Percentiles rank a stretch among this genome's conserved stretches.
Evolutionary conservation across 2,113 vertebrate species (phyloP).

Genomic region (Nibea coibor): DNA sequence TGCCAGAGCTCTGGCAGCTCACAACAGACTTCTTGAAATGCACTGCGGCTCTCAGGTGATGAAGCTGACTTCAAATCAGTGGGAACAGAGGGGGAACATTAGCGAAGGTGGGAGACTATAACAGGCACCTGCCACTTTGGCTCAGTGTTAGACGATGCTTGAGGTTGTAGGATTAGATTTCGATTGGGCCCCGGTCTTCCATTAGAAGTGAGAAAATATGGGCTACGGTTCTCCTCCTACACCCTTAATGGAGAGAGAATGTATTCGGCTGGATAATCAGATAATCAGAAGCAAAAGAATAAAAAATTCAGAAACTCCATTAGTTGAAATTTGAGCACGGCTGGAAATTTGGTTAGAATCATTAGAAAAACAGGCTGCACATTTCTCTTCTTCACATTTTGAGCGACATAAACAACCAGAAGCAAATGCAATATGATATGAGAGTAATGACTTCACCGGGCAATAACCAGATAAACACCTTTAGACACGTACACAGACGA

Average conservation of each 20-base stretch:
- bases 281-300: constrained; percentile 39
- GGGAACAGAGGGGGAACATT: constrained; percentile 60
- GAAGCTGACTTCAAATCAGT: constrained; percentile 66
- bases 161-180: constrained; percentile 65
- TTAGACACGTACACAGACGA: neutral
- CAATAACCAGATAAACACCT: constrained; percentile 4
- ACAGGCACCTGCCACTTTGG: constrained; percentile 72
- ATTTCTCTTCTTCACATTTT: constrained; percentile 21
- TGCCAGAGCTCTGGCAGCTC: constrained; percentile 53
- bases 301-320: constrained; percentile 24
- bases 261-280: constrained; percentile 39
- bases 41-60: constrained; percentile 40
- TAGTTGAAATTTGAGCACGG: constrained; percentile 53
- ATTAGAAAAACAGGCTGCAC: neutral
- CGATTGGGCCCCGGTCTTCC: constrained; percentile 41
- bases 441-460: neutral
- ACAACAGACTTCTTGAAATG: constrained; percentile 64
- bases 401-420: neutral
- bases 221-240: constrained; percentile 13
- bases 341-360: constrained; percentile 19
- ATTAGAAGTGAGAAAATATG: constrained; percentile 60
- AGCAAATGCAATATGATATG: neutral
- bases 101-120: constrained; percentile 45
- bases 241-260: constrained; percentile 51
- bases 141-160: constrained; percentile 33